Percentiles rank a stretch among this genome's conserved stretches.
phyloP scores from a whole-genome alignment of 2,888 invertebrate species.

The Vandiemenella viatica region DNA sequence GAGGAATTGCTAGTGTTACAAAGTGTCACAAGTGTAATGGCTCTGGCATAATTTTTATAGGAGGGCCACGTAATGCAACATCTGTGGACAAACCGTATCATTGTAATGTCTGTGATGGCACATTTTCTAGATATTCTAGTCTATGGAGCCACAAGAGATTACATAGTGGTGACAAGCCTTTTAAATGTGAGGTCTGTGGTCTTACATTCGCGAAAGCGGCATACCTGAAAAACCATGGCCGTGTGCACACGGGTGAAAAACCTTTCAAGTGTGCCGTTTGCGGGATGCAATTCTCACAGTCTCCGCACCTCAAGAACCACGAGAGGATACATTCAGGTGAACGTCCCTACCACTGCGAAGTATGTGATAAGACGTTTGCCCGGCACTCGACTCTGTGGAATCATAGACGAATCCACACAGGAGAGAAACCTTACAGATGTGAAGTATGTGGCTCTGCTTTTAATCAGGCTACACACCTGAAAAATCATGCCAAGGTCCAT shows the following conservation, averaged over 20 bases:
- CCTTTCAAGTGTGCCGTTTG: conserved; percentile 61
- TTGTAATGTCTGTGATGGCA: conserved; percentile 65
- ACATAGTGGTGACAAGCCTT: conserved; percentile 71
- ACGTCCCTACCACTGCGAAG: conserved; percentile 75
- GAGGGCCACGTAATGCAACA: conserved; percentile 24
- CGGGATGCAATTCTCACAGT: conserved; percentile 82
- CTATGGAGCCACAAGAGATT: conserved; percentile 80
- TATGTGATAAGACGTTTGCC: conserved; percentile 79
- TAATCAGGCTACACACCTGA: conserved; percentile 76
- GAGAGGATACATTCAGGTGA: conserved; percentile 80
- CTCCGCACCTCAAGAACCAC: conserved; percentile 76
- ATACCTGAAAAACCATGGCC: conserved; percentile 76
- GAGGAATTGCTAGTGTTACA: conserved; percentile 67
- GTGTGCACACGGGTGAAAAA: conserved; percentile 62
- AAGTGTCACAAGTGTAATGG: conserved; percentile 84
- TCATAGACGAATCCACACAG: conserved; percentile 74
- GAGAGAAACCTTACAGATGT: conserved; percentile 73
- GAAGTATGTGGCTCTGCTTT: conserved; percentile 80
- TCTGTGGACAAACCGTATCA: conserved; percentile 66
- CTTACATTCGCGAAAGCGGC: conserved; percentile 79
- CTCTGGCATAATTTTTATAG: conserved; percentile 69
- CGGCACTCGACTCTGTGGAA: conserved; percentile 80
- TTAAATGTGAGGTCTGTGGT: conserved; percentile 77
- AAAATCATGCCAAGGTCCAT: conserved; percentile 75
- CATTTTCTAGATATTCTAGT: conserved; percentile 55